Base-by-base conservation (phyloP, 1,140 invertebrate genomes). In the Homarus americanus region DNA sequence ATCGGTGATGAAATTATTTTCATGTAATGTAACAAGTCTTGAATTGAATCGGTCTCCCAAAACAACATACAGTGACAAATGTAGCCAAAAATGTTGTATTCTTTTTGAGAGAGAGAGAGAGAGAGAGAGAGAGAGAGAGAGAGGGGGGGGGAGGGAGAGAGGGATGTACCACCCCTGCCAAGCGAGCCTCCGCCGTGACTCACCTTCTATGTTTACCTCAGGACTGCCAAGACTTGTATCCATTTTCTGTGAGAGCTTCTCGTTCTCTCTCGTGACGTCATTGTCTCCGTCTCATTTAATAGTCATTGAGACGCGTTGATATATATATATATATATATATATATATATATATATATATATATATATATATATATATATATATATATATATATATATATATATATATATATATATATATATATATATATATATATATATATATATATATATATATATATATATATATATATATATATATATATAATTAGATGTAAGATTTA, bases 271-370 rank as follows among this genome's bases (percentile, higher is more conserved):
- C n/a, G 63, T 69, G 63, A 69, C 63, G 63, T 69, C 63, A 69
- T 69, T n/a, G n/a, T 28, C 63, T 69, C 63, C 24, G 5, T 15
- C 12, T 49, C n/a, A 10, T 7, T 4, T 32, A 20, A 69, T 69
- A 28, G 63, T 32, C 28, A 69, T 32, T 32, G 63, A 32, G 28
- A 3, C 40, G 0, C 28, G 20, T 40, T 24, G 15, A 76, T 79
- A 79, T 79, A 79, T 79, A 79, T 79, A 79, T 75, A 75, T 75
- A 75, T 75, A 75, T 75, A 49, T 79, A 79, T 79, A 79, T 79
- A 79, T 79, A 79, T 79, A 80, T 80, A 80, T 80, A 53, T 80
- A 80, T 80, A 80, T 80, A 80, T 80, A 80, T 53, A 80, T 80
- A 79, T 44, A 44, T 79, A 79, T 44, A 79, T 79, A 79, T 79